Evolutionary conservation across 2,888 invertebrate genomes (phyloP), one percentile per base, ranked within the genome.

Genomic region (Melieria picta): DNA sequence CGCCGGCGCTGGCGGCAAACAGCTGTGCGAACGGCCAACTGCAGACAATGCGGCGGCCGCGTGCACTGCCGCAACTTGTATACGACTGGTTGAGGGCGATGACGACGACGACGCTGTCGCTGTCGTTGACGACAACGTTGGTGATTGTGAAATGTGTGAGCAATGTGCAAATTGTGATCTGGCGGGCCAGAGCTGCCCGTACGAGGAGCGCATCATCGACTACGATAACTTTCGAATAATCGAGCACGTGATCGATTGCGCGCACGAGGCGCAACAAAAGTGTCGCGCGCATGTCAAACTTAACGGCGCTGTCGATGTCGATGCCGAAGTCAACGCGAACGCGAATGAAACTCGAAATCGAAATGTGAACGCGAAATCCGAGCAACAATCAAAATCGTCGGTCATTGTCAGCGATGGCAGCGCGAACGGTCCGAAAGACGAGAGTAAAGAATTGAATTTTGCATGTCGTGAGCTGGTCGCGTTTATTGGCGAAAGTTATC

Each of bases 181-280:
- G 48, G 74, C 74, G 42, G 10, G 30, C 7, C 72, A 69, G 11
- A 76, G 75, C 56, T 76, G 75, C 61, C 62, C 75, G 3, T 77
- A 77, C 64, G 72, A 77, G 47, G 76, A 75, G 5, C 79, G 84
- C 0, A 83, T 83, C 11, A 80, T 83, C 47, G 83, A 83, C 69
- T 83, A 81, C 68, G 84, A 83, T 69, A 84, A 83, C 71, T 76
- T 83, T 70, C 80, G 83, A 46, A 83, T 83, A 4, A 83, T 84
- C 72, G 84, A 83, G 69, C 84, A 83, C 68, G 84, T 83, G 47
- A 82, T 83, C 76, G 84, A 84, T 65, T 83, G 80, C 69, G 79
- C 75, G 50, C 63, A 62, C 43, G 62, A 55, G 5, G 48, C 48
- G 7, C 58, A 13, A 45, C 56, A 56, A 13, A 13, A 56, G 6